phyloP scores from a whole-genome alignment of 2,888 invertebrate genomes.

The Coronaproctus castanopsis region DNA sequence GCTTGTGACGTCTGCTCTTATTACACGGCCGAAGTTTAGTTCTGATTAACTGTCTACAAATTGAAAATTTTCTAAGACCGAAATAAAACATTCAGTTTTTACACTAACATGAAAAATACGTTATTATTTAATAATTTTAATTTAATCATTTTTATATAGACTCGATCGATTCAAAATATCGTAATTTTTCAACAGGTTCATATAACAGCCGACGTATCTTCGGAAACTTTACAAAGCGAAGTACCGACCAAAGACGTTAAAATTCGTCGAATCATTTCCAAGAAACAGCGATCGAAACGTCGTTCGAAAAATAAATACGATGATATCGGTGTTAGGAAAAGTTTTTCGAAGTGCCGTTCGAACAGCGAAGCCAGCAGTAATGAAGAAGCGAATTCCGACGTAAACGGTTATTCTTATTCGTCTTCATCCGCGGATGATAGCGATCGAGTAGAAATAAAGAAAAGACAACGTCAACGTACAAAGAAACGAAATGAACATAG shows the following conservation, averaged over 20 bases:
- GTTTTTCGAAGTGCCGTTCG: not conserved
- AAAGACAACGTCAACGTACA: not conserved
- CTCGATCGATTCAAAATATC: too few species aligned
- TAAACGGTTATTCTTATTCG: not conserved
- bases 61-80: too few species aligned
- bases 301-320: not conserved
- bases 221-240: slow-evolving; percentile 11
- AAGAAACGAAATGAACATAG: not conserved
- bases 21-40: too few species aligned
- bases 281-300: not conserved
- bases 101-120: too few species aligned
- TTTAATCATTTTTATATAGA: too few species aligned
- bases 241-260: not conserved
- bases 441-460: not conserved
- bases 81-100: too few species aligned
- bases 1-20: too few species aligned
- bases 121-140: too few species aligned
- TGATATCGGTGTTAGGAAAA: not conserved
- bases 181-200: too few species aligned
- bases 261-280: not conserved
- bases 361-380: not conserved
- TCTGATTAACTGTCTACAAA: too few species aligned
- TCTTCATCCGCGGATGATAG: not conserved
- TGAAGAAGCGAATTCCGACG: not conserved
- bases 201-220: slow-evolving; percentile 13